Base-by-base conservation (phyloP, 2,888 invertebrate genomes). In the Apocheima hispidaria region DNA sequence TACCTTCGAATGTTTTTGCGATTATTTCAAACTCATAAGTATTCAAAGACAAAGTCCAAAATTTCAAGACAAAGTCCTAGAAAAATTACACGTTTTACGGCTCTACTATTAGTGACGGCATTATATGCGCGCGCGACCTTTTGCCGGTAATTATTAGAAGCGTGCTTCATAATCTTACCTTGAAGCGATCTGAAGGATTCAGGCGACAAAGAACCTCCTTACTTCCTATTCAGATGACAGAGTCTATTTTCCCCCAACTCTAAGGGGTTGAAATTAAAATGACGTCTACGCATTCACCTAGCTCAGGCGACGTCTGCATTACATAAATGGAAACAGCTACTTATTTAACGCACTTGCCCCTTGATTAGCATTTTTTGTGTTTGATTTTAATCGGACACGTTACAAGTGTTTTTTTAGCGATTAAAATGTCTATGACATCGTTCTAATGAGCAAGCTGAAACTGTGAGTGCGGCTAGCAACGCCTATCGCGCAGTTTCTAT, bases 111-210 rank as follows among this genome's bases (percentile, higher is more conserved):
- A 73, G 75, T 72, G 68, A 75, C 76, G 36, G 71, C 81, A 90
- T 91, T 92, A 92, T 92, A 92, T 92, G 92, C 84, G 83, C 87
- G 78, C 81, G 88, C 90, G 92, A 92, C 92, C 92, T 92, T 54
- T 91, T 88, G 82, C 82, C 77, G 74, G 84, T 86, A 91, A 91
- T 91, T 91, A 86, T 84, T 78, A 81, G 83, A 83, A 90, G 87
- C 89, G 91, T 89, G 91, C 86, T 86, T 74, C 74, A 75, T 78
- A 71, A 63, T 69, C 65, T 68, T 57, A 48, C 65, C 60, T 50
- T 58, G 46, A 58, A 52, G 50, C 49, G n/a, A 41, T 44, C 35
- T 54, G 26, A 50, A 16, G 23, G 16, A 16, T 56, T 14, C 4
- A 33, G 7, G 33, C 12, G 30, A 26, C 26, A 2, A 23, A 2